phyloP scores from a whole-genome alignment of 2,888 invertebrate genomes.

The Amphimallon solstitiale region DNA sequence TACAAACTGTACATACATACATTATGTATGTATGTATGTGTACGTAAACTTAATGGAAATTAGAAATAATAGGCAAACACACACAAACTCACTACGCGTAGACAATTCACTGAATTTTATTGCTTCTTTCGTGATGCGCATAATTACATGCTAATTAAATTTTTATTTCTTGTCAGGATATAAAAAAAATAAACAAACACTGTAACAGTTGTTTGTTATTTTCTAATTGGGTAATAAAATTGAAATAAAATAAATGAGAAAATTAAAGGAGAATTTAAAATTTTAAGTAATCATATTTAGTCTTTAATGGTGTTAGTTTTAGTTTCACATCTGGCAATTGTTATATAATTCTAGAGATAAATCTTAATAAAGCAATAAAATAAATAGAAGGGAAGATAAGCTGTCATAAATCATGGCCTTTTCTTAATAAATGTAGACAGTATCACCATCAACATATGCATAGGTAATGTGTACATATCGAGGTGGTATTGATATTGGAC shows the following conservation, averaged over 20 bases:
- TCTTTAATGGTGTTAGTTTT: background rate
- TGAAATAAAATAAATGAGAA: slow-evolving; percentile 7
- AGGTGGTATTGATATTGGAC: too few relatives aligned
- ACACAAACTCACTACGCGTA: slow-evolving; percentile 3
- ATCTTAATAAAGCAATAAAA: too few relatives aligned
- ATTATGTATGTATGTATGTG: too few relatives aligned
- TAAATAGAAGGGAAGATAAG: too few relatives aligned
- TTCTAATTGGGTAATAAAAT: slow-evolving; percentile 23
- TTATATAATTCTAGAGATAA: background rate
- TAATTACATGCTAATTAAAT: slow-evolving; percentile 29
- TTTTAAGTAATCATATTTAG: background rate
- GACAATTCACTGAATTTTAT: slow-evolving; percentile 20
- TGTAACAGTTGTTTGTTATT: slow-evolving; percentile 9
- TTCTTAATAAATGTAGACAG: too few relatives aligned
- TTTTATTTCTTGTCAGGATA: slow-evolving; percentile 19
- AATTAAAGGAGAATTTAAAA: slow-evolving; percentile 6
- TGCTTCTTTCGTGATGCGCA: slow-evolving; percentile 11
- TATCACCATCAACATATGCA: too few relatives aligned
- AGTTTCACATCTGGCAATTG: slow-evolving; percentile 1
- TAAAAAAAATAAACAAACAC: slow-evolving; percentile 19
- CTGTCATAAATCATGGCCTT: too few relatives aligned
- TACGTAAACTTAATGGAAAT: background rate
- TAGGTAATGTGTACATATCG: too few relatives aligned
- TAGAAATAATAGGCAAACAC: slow-evolving; percentile 1
- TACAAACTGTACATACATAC: too few relatives aligned